Percentiles rank a stretch among this genome's conserved stretches.
These are phyloP conservation scores for Cercocebus atys DNA, from an alignment of 2,113 vertebrate species.

Conservation along the genomic window DNA sequence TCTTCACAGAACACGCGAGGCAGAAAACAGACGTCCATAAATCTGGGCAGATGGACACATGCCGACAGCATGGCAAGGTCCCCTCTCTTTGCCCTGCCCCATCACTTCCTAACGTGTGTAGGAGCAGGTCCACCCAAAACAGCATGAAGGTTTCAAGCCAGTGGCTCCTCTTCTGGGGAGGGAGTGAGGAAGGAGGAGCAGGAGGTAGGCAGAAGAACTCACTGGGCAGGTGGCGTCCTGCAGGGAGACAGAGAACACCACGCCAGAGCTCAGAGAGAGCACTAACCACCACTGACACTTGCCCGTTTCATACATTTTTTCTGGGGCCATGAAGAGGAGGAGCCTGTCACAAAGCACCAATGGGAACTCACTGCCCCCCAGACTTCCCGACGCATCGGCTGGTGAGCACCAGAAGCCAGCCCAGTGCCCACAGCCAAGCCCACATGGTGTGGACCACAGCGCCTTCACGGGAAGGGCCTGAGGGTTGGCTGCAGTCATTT, in stretches of 20 bases:
- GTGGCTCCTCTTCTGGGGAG: neutral
- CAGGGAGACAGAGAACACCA: neutral
- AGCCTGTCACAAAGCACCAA: neutral
- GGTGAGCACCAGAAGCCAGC: neutral
- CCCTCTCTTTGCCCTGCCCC: no score
- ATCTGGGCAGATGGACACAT: neutral
- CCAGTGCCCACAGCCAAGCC: neutral
- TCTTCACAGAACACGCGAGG: neutral
- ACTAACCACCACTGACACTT: no score
- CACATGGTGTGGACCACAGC: accelerated
- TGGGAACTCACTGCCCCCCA: neutral
- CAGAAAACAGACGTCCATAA: neutral
- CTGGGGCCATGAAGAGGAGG: neutral
- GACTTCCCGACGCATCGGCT: neutral
- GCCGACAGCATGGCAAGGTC: neutral
- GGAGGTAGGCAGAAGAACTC: neutral
- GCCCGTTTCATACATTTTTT: neutral
- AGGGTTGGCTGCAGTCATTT: conserved; percentile 58
- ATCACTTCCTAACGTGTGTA: neutral
- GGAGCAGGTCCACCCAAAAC: neutral
- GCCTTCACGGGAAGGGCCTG: neutral
- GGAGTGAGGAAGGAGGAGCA: neutral
- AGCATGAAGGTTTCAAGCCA: neutral
- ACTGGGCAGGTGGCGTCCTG: neutral
- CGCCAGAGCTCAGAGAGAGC: neutral